Evolutionary conservation across 2,797 vertebrate species (phyloP).

Genomic region (Mus minutoides): DNA sequence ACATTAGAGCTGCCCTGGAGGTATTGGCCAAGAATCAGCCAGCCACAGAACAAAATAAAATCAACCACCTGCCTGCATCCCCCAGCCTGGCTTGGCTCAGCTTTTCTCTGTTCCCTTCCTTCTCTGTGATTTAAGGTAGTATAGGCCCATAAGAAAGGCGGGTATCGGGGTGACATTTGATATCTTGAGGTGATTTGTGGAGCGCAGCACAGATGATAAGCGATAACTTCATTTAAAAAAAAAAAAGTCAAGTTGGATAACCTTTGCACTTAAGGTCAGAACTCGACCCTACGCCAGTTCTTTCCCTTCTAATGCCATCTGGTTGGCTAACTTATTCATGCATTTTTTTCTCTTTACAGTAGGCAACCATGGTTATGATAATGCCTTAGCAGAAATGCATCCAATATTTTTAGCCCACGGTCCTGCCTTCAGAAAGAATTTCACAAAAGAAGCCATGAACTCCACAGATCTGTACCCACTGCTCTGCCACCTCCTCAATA

Average conservation of each 20-base stretch:
- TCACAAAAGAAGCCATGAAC: slow-evolving; percentile 90
- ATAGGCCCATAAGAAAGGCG: not conserved
- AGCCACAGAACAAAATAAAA: not conserved
- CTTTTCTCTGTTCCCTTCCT: not conserved
- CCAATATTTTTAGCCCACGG: slow-evolving; percentile 94
- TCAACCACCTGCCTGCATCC: not conserved
- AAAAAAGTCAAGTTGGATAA: slow-evolving; percentile 28
- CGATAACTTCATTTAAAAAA: slow-evolving; percentile 20
- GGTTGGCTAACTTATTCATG: slow-evolving; percentile 60
- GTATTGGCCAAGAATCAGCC: not conserved
- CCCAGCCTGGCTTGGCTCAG: not conserved
- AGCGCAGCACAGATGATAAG: not conserved
- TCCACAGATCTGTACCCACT: slow-evolving; percentile 95
- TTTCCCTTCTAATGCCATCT: slow-evolving; percentile 32
- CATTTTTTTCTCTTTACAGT: slow-evolving; percentile 87
- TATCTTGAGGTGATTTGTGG: slow-evolving; percentile 32
- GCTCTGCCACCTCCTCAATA: slow-evolving; percentile 92
- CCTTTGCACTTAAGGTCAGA: slow-evolving; percentile 30
- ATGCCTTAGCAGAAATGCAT: slow-evolving; percentile 93
- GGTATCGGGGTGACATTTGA: not conserved
- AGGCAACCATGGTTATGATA: slow-evolving; percentile 96
- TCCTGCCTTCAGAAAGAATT: slow-evolving; percentile 92
- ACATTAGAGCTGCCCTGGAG: not conserved
- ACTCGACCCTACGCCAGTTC: not conserved
- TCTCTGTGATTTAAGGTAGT: not conserved